Base-by-base conservation (phyloP, 2,113 vertebrate genomes). In the Toxotes chatareus region DNA sequence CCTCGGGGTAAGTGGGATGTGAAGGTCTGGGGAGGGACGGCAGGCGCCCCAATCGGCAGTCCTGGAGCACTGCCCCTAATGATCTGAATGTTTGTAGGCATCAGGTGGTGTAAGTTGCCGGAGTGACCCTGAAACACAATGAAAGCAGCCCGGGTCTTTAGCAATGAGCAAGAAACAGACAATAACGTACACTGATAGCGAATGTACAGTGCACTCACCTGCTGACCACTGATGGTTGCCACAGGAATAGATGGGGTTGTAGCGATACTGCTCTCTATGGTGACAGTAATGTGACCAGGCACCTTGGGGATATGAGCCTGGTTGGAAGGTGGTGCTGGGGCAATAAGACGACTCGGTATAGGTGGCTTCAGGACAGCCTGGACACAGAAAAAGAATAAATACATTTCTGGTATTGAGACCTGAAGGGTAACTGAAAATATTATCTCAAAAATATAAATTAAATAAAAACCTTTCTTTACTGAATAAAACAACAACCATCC, bases 201-300 rank as follows among this genome's bases (percentile, higher is more conserved):
- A 10, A 38, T 11, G 12, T 1, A 40, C 21, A 42, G 34, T 10
- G 32, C 40, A 47, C 84, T 89, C 75, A 99, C 98, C 97, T 99
- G 98, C 79, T 99, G 98, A 83, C 98, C 96, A 87, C 98, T 99
- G 95, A 99, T 99, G 27, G 98, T 98, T 89, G 98, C 98, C 94
- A 99, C 98, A 2, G 98, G 98, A 90, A 99, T 99, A 59, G 97
- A 96, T 17, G 96, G 96, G 84, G 97, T 96, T 79, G 98, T 94
- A 66, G 97, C 94, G 40, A 98, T 97, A 82, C 84, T 97, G 94
- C 96, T 98, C 84, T 99, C 98, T 94, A 98, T 94, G 68, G 97
- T 97, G 49, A 99, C 97, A 1, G 97, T 97, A 60, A 99, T 97
- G 87, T 98, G 97, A 49, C 96, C 96, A 31, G 97, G 96, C 87